Conservation (phyloP, 2,797 vertebrate genomes). For the Ispidina lecontei region DNA sequence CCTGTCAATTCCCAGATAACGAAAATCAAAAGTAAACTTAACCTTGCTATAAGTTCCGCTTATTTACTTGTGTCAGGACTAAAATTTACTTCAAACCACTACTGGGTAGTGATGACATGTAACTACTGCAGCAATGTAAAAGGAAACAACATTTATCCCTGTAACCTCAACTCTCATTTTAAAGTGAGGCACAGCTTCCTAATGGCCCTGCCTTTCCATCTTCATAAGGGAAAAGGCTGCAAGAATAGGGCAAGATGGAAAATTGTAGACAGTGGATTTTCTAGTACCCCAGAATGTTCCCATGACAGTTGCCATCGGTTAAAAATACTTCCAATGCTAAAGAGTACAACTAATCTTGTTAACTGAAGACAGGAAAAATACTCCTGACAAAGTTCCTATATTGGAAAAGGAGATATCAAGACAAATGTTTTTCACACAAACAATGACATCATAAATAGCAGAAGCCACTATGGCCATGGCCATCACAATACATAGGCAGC, state of each 20-base stretch:
- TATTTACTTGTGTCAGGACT: neutral
- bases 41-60: neutral
- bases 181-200: neutral
- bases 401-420: neutral
- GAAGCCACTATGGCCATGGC: neutral
- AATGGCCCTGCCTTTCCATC: neutral
- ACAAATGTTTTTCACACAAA: neutral
- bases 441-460: neutral
- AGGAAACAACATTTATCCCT: neutral
- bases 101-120: neutral
- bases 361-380: slow-evolving; percentile 64
- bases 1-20: neutral
- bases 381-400: neutral
- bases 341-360: slow-evolving; percentile 44
- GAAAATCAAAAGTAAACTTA: neutral
- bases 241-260: neutral
- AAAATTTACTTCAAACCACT: neutral
- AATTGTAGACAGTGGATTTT: slow-evolving; percentile 2
- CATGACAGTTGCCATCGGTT: slow-evolving; percentile 58
- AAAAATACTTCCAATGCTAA: slow-evolving; percentile 76
- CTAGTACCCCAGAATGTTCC: slow-evolving; percentile 59
- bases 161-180: too few species aligned
- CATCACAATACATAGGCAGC: neutral
- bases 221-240: neutral
- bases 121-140: neutral